Conservation (phyloP, 2,888 invertebrate genomes). For the Agrotis ipsilon region DNA sequence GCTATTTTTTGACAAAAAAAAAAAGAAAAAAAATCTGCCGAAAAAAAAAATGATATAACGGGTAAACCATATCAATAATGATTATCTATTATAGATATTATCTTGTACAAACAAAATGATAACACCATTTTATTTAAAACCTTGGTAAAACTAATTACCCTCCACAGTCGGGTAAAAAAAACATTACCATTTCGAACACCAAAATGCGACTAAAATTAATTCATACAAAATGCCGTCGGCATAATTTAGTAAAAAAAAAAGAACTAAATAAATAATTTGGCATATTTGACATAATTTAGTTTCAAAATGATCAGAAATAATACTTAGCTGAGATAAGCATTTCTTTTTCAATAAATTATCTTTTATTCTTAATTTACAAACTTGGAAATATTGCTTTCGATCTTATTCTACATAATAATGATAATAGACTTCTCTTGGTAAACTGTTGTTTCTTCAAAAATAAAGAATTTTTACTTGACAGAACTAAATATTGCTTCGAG, state of each 20-base stretch:
- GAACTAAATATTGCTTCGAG: slow-evolving; percentile 23
- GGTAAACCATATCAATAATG: slow-evolving; percentile 6
- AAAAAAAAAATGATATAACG: neutral
- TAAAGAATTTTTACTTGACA: slow-evolving; percentile 19
- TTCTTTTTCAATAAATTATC: slow-evolving; percentile 47
- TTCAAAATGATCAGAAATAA: slow-evolving; percentile 49
- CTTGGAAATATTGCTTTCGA: slow-evolving; percentile 65
- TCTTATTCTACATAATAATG: slow-evolving; percentile 56
- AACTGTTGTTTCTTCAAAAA: slow-evolving; percentile 46
- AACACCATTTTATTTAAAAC: neutral
- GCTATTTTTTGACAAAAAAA: slow-evolving; percentile 34
- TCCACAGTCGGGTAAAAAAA: neutral
- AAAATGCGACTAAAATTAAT: slow-evolving; percentile 20
- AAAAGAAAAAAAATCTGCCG: slow-evolving; percentile 20
- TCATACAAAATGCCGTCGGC: slow-evolving; percentile 2
- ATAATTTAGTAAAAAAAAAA: slow-evolving; percentile 42
- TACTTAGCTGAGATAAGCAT: slow-evolving; percentile 59
- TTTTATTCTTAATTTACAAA: slow-evolving; percentile 59
- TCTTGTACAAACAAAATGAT: neutral
- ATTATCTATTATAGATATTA: neutral
- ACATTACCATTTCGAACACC: slow-evolving; percentile 22
- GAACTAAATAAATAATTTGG: slow-evolving; percentile 45
- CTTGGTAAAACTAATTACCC: neutral
- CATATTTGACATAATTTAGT: slow-evolving; percentile 16
- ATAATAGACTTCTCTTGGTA: slow-evolving; percentile 56